Evolutionary conservation across 30 jellyfish, hydroid and myxozoan genomes (phyloP).

Genomic region (Cassiopea xamachana): DNA sequence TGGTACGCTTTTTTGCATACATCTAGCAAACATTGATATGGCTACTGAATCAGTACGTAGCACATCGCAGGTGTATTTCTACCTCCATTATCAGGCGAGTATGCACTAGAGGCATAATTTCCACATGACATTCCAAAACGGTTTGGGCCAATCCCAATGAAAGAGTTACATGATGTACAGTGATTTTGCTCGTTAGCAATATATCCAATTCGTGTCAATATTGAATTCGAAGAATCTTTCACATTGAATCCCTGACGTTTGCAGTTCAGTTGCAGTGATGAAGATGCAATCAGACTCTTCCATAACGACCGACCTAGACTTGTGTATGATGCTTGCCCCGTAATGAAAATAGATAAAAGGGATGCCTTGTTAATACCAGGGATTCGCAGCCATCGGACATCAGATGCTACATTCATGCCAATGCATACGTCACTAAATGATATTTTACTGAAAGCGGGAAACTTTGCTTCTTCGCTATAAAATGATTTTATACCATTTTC

Average conservation of each 20-base stretch:
- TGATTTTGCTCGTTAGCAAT: conserved; percentile 18
- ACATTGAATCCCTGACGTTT: conserved; percentile 19
- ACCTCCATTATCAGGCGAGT: conserved; percentile 15
- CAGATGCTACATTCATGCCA: conserved; percentile 8
- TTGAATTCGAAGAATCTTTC: neutral
- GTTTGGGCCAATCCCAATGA: conserved; percentile 8
- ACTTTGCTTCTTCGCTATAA: conserved; percentile 32
- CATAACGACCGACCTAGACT: neutral
- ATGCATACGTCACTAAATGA: conserved; percentile 17
- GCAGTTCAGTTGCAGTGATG: conserved; percentile 22
- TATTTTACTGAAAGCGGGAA: conserved; percentile 13
- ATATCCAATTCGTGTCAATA: conserved; percentile 5
- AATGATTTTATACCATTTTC: conserved; percentile 27
- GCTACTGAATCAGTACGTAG: conserved; percentile 2
- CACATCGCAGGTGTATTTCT: conserved; percentile 13
- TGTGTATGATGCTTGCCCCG: neutral
- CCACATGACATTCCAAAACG: conserved; percentile 8
- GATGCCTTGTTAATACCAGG: conserved; percentile 4
- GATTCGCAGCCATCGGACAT: conserved; percentile 19
- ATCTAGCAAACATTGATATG: neutral
- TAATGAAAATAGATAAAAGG: conserved; percentile 1
- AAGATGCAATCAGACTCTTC: neutral
- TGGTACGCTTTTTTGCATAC: too few species aligned
- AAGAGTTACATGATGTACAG: conserved; percentile 9
- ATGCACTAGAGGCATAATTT: neutral